Conservation (phyloP, 2,113 vertebrate species). For the Limnothrissa miodon region DNA sequence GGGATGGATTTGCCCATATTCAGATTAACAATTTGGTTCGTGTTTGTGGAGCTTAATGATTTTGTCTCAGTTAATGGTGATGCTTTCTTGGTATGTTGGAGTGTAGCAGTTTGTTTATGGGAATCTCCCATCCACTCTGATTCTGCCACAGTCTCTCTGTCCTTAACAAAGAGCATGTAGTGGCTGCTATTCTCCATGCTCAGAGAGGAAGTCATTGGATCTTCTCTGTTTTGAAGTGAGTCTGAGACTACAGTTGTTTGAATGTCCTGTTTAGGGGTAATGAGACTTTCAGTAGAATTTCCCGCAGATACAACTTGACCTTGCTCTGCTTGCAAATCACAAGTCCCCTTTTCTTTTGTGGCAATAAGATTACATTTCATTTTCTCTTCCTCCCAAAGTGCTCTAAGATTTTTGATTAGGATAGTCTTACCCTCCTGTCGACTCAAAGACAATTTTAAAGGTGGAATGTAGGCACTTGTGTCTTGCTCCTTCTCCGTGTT, state of each 20-base stretch:
- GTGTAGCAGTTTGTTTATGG: not conserved
- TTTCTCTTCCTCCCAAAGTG: slow-evolving; percentile 74
- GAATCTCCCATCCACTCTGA: not conserved
- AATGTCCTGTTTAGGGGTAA: slow-evolving; percentile 30
- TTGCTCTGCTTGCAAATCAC: slow-evolving; percentile 32
- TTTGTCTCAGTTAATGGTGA: slow-evolving; percentile 9
- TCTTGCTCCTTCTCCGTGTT: not conserved
- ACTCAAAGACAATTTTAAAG: slow-evolving; percentile 21
- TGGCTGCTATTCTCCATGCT: slow-evolving; percentile 46
- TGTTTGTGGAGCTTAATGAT: not conserved
- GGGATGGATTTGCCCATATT: not conserved
- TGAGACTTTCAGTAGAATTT: slow-evolving; percentile 14
- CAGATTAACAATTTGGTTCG: not conserved
- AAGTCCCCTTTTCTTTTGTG: slow-evolving; percentile 32
- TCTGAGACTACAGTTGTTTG: slow-evolving; percentile 41
- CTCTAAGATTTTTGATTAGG: slow-evolving; percentile 71
- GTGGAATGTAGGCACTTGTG: not conserved
- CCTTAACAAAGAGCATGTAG: slow-evolving; percentile 59
- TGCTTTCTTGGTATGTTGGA: slow-evolving; percentile 7
- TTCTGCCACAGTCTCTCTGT: slow-evolving; percentile 53
- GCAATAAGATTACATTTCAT: slow-evolving; percentile 10
- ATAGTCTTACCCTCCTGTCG: slow-evolving; percentile 31
- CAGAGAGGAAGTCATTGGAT: slow-evolving; percentile 37
- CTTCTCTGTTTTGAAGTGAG: slow-evolving; percentile 35
- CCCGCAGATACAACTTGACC: slow-evolving; percentile 27